These are phyloP conservation scores for Polydrusus tereticollis DNA, from an alignment of 2,888 invertebrate species.

Conservation along the genomic window DNA sequence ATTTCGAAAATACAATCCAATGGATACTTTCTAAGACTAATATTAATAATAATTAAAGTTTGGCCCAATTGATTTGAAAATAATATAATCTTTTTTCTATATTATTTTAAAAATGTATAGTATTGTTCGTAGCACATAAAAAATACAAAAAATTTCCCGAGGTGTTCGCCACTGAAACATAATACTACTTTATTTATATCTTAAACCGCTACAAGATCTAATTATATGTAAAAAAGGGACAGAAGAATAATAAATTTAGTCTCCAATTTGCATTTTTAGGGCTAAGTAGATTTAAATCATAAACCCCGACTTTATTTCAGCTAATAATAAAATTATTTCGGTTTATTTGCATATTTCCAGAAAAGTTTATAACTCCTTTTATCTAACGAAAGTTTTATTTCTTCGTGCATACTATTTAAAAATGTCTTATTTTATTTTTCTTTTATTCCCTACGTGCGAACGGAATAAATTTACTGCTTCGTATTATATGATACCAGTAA, in stretches of 20 bases:
- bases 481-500: too few relatives aligned
- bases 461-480: too few relatives aligned
- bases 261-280: conserved; percentile 3
- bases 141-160: neutral
- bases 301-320: conserved; percentile 4
- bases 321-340: conserved; percentile 4
- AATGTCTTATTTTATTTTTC: neutral
- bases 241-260: neutral
- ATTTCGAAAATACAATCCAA: too few relatives aligned
- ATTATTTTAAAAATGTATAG: too few relatives aligned
- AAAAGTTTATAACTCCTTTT: neutral
- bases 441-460: too few relatives aligned
- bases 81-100: too few relatives aligned
- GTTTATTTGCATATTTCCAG: conserved; percentile 6
- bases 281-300: conserved; percentile 13
- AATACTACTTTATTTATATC: too few relatives aligned
- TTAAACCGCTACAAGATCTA: neutral
- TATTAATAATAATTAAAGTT: too few relatives aligned
- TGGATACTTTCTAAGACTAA: too few relatives aligned
- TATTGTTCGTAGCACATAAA: too few relatives aligned
- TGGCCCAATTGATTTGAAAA: too few relatives aligned
- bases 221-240: conserved; percentile 6
- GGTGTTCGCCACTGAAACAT: neutral
- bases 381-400: neutral
- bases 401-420: neutral